phyloP scores from a whole-genome alignment of 2,797 vertebrate genomes.

The Galago senegalensis region DNA sequence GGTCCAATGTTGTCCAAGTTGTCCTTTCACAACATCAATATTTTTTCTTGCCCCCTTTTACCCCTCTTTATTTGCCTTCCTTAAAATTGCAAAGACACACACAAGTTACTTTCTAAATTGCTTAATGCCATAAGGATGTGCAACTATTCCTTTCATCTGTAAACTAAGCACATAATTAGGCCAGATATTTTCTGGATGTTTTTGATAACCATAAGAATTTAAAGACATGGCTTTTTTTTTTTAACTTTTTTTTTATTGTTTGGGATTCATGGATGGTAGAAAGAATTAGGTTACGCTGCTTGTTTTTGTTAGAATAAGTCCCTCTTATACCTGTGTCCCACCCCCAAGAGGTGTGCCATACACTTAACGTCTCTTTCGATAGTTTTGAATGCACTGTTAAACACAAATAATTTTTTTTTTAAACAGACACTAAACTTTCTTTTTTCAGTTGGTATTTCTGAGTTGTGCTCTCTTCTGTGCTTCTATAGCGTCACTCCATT shows the following conservation, averaged over 20 bases:
- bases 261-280: too few species aligned
- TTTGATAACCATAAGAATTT: not conserved
- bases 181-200: not conserved
- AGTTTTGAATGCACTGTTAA: not conserved
- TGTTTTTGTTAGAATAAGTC: too few species aligned
- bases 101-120: slow-evolving; percentile 30
- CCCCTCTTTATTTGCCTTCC: not conserved
- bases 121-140: not conserved
- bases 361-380: not conserved
- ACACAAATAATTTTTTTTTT: not conserved
- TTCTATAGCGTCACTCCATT: not conserved
- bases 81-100: not conserved
- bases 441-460: not conserved
- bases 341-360: too few species aligned
- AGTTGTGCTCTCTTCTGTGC: not conserved
- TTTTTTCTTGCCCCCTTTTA: not conserved
- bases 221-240: not conserved
- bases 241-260: too few species aligned
- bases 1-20: not conserved
- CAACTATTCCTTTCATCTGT: not conserved
- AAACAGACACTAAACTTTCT: not conserved
- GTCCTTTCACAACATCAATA: not conserved
- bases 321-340: too few species aligned
- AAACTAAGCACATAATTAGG: not conserved
- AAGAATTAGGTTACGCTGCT: too few species aligned